Evolutionary conservation across 2,113 vertebrate species (phyloP).

Genomic region (human): GRCh38 chr7:70375001-70375500

Average conservation of each 20-base stretch:
- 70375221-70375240: background rate
- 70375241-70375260: background rate
- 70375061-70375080: background rate
- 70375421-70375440: background rate
- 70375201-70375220: background rate
- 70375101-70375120: background rate
- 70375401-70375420: conserved; percentile 32
- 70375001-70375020: background rate
- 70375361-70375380: conserved; percentile 39
- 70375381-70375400: background rate
- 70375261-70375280: background rate
- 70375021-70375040: background rate
- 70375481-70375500: background rate
- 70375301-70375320: background rate
- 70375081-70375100: background rate
- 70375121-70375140: background rate
- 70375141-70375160: background rate
- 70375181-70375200: background rate
- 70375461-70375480: conserved; percentile 16
- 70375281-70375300: background rate
- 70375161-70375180: background rate
- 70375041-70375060: background rate
- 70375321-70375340: background rate
- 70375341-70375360: background rate
- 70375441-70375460: conserved; percentile 33